Percentiles rank a stretch among this genome's conserved stretches.
Evolutionary conservation across 2,888 invertebrate genomes (phyloP).

Genomic region (Dione juno): DNA sequence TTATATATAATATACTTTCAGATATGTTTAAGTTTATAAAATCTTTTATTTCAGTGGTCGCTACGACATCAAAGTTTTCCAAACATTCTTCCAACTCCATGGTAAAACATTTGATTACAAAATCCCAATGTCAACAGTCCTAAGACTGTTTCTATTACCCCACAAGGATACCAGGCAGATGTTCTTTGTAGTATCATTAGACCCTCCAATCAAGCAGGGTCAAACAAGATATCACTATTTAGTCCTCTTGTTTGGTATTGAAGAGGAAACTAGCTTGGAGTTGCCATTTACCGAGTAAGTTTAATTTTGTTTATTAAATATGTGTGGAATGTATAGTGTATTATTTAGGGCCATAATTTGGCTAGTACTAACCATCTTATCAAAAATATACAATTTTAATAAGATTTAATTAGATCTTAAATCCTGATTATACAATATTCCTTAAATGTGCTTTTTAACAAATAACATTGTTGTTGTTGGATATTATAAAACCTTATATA

Average conservation of each 20-base stretch:
- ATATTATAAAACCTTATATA: too few species aligned
- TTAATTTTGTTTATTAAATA: not conserved
- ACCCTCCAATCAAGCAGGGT: constrained; percentile 99
- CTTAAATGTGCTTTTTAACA: too few species aligned
- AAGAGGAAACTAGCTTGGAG: constrained; percentile 96
- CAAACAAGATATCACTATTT: constrained; percentile 99
- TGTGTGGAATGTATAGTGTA: too few species aligned
- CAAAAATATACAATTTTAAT: too few species aligned
- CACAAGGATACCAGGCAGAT: constrained; percentile 99
- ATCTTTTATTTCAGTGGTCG: constrained; percentile 89
- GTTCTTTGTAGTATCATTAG: constrained; percentile 98
- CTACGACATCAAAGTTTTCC: constrained; percentile 97
- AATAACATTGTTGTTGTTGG: too few species aligned
- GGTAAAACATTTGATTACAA: constrained; percentile 99
- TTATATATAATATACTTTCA: too few species aligned
- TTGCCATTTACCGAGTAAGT: constrained; percentile 95
- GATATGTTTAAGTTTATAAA: too few species aligned
- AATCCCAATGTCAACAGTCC: constrained; percentile 98
- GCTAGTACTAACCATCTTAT: too few species aligned
- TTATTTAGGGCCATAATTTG: too few species aligned
- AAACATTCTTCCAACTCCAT: constrained; percentile 86
- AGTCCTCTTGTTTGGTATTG: constrained; percentile 96
- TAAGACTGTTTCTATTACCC: constrained; percentile 96
- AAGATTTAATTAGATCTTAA: too few species aligned
- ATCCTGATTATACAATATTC: too few species aligned